Base-by-base conservation (phyloP, 2,888 invertebrate species). In the Phlogophora meticulosa region DNA sequence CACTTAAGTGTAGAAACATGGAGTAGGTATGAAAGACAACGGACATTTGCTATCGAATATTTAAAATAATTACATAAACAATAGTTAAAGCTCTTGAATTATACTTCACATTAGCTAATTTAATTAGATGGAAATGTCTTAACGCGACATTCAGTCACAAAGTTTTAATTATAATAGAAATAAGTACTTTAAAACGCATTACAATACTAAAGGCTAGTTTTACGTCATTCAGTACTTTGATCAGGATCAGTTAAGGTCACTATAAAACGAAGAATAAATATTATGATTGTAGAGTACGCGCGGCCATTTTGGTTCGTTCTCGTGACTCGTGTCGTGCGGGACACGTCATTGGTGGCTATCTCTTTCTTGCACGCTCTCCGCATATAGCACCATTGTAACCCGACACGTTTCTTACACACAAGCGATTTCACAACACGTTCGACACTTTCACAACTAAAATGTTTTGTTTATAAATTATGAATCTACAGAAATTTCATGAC, bases 331-430 rank as follows among this genome's bases (percentile, higher is more conserved):
- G 90, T 91, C 88, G 91, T 90, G 88, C 88, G 88, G 90, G 95
- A 94, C 95, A 95, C 95, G 95, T 95, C 95, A 95, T 88, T 91
- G 88, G 88, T 86, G 84, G 91, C 92, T 88, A 85, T 95, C 95
- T 91, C 93, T 88, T 87, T 95, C 93, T 90, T 85, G 88, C 94
- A 91, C 91, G 91, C 91, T 91, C 92, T 93, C 94, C 93, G 94
- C 95, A 94, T 95, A 95, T 95, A 95, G 95, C 95, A 95, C 95
- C 95, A 95, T 94, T 95, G 95, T 95, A 95, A 95, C 91, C 94
- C 93, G 95, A 95, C 94, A 95, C 95, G 95, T 93, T 93, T 95
- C 93, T 90, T 93, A 92, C 91, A 94, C 95, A 94, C 94, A 93
- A 92, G 92, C 94, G 93, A 95, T 95, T 95, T 95, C 95, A 95